Percentiles rank a stretch among this genome's conserved stretches.
phyloP scores from a whole-genome alignment of 2,888 invertebrate species.

The Apocheima hispidaria region DNA sequence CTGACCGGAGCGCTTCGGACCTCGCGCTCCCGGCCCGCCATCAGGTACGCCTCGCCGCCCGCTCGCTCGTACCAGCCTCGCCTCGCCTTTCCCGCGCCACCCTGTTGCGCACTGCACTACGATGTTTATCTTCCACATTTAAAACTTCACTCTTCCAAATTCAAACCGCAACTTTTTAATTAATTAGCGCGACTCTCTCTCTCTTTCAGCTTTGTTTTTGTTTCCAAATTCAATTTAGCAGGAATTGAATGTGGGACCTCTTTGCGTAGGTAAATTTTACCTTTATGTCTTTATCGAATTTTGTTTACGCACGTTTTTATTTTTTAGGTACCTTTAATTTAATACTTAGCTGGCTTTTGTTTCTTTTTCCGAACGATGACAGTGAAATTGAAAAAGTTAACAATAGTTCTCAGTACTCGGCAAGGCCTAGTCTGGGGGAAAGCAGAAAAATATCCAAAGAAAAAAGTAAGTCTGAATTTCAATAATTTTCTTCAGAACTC shows the following conservation, averaged over 20 bases:
- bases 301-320: conserved; percentile 32
- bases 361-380: conserved; percentile 26
- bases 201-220: conserved; percentile 37
- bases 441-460: conserved; percentile 29
- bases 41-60: conserved; percentile 67
- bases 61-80: conserved; percentile 46
- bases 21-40: conserved; percentile 66
- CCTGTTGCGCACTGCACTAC: conserved; percentile 82
- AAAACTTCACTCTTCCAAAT: conserved; percentile 33
- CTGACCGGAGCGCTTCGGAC: conserved; percentile 61
- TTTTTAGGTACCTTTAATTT: conserved; percentile 36
- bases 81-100: conserved; percentile 62
- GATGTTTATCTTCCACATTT: conserved; percentile 64
- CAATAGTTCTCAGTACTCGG: conserved; percentile 20
- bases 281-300: conserved; percentile 28
- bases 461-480: conserved; percentile 29
- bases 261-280: conserved; percentile 32
- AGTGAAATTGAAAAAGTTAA: conserved; percentile 33
- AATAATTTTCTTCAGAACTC: conserved; percentile 12
- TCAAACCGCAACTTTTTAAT: conserved; percentile 34
- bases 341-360: conserved; percentile 34
- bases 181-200: conserved; percentile 34
- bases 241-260: conserved; percentile 31
- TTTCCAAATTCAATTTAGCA: conserved; percentile 31
- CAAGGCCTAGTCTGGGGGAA: conserved; percentile 25